Conservation (phyloP, 2,113 vertebrate genomes). For the Antechinus stuartii region DNA sequence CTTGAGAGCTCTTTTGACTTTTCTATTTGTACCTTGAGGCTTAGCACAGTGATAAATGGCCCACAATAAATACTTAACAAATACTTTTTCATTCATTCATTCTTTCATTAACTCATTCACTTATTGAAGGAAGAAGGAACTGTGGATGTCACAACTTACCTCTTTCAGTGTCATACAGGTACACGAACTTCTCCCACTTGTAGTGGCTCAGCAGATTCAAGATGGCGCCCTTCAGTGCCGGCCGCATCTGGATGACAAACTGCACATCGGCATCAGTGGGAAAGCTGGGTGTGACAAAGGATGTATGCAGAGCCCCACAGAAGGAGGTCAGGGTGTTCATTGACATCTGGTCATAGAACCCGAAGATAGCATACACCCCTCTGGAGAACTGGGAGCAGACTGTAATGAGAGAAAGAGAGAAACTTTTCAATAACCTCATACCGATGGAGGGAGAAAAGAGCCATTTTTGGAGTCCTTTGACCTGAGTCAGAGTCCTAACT, state of each 20-base stretch:
- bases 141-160: conserved; percentile 86
- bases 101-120: not conserved
- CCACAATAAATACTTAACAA: not conserved
- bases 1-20: not conserved
- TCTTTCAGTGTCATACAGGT: conserved; percentile 98
- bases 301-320: conserved; percentile 97
- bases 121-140: conserved; percentile 28
- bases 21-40: not conserved
- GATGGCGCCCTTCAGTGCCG: conserved; percentile 92
- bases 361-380: conserved; percentile 98
- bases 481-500: not conserved
- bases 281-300: conserved; percentile 97
- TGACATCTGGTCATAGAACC: conserved; percentile 99
- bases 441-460: not conserved
- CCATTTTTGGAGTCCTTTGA: not conserved
- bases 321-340: conserved; percentile 99
- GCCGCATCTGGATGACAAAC: conserved; percentile 99
- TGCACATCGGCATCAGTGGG: conserved; percentile 96
- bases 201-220: conserved; percentile 94
- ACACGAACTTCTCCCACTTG: conserved; percentile 98
- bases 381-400: conserved; percentile 99
- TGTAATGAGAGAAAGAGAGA: conserved; percentile 82
- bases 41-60: not conserved
- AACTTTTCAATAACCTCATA: conserved; percentile 66
- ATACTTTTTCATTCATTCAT: not conserved